Percentiles rank a stretch among this genome's conserved stretches.
Conservation (phyloP, 2,888 invertebrate genomes). For the Volucella zonaria region DNA sequence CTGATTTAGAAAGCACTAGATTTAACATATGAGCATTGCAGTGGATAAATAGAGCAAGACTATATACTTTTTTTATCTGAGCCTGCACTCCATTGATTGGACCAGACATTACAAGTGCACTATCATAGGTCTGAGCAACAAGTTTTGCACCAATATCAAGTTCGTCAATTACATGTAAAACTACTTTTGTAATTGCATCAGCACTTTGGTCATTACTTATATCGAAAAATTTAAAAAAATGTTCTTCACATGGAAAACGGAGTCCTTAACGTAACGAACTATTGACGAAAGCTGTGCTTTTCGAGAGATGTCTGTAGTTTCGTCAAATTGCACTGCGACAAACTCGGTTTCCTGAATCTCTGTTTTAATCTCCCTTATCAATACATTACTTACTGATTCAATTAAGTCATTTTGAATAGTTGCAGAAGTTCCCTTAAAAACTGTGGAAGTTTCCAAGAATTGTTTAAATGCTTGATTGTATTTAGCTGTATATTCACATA, state of each 20-base stretch:
- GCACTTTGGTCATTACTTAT: constrained; percentile 30
- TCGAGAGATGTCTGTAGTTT: constrained; percentile 51
- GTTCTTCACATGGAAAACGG: constrained; percentile 31
- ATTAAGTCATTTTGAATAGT: constrained; percentile 49
- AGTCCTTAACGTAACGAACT: constrained; percentile 32
- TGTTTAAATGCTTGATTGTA: constrained; percentile 26
- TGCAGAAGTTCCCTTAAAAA: constrained; percentile 48
- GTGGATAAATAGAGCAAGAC: constrained; percentile 35
- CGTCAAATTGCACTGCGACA: constrained; percentile 36
- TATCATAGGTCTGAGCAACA: constrained; percentile 42
- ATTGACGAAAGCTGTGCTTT: constrained; percentile 49
- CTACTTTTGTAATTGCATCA: constrained; percentile 34
- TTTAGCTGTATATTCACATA: constrained; percentile 33
- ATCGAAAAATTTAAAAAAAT: constrained; percentile 11
- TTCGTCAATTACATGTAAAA: constrained; percentile 44
- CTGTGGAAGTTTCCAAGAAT: constrained; percentile 37
- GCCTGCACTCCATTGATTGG: constrained; percentile 46
- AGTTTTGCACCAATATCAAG: constrained; percentile 43
- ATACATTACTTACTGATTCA: constrained; percentile 48
- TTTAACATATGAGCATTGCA: constrained; percentile 8
- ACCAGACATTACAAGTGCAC: constrained; percentile 44
- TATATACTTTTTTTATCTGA: constrained; percentile 43
- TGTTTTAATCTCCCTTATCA: constrained; percentile 37
- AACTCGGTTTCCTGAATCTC: constrained; percentile 30
- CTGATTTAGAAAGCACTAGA: constrained; percentile 48